Percentiles rank a stretch among this genome's conserved stretches.
Evolutionary conservation across 2,888 invertebrate species (phyloP).

Genomic region (Callyntrura sp.): DNA sequence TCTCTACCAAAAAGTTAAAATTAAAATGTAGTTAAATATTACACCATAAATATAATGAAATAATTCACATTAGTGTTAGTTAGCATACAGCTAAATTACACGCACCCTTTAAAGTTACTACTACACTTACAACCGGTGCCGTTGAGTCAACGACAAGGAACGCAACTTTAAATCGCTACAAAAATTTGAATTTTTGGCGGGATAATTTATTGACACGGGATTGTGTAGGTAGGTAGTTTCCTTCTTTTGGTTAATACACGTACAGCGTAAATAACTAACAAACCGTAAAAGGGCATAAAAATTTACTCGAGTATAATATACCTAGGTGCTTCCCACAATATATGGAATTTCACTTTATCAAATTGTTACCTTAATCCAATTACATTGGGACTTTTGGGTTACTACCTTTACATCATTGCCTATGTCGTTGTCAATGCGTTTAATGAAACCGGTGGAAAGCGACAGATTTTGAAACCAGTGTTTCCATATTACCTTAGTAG

Average conservation of each 20-base stretch:
- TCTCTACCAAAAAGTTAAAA: slow-evolving; percentile 47
- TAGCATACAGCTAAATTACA: background rate
- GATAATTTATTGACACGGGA: too few species aligned
- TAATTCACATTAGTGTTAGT: background rate
- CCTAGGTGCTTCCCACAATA: slow-evolving; percentile 9
- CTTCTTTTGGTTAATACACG: too few species aligned
- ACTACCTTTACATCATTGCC: background rate
- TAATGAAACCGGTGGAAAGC: background rate
- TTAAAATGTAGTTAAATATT: background rate
- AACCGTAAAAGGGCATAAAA: too few species aligned
- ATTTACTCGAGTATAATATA: background rate
- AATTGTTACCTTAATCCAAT: background rate
- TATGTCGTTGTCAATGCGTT: slow-evolving; percentile 33
- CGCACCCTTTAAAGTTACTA: background rate
- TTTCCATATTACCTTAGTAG: background rate
- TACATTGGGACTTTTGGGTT: background rate
- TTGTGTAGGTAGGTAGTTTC: too few species aligned
- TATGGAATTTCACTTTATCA: background rate
- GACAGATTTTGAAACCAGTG: background rate
- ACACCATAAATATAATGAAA: too few species aligned
- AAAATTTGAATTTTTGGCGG: too few species aligned
- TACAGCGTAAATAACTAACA: too few species aligned
- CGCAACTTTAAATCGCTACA: too few species aligned
- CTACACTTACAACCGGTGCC: too few species aligned
- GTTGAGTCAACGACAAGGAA: too few species aligned